Conservation (phyloP, 23 tunicate species). For the Ciona savignyi region DNA sequence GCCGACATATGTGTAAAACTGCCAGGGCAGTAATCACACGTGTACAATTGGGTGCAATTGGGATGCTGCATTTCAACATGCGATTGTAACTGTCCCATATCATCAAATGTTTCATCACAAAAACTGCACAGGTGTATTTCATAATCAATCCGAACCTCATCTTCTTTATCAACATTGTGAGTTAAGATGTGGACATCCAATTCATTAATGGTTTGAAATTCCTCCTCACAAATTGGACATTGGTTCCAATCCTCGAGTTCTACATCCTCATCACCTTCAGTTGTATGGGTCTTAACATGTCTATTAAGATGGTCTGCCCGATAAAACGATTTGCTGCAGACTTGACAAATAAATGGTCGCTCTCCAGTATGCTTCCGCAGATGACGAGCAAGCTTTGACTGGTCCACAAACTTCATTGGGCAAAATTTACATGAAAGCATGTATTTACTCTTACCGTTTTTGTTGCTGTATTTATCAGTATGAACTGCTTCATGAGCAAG, state of each 20-base stretch:
- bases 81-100: not conserved
- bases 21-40: not conserved
- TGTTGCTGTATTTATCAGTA: not conserved
- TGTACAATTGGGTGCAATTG: not conserved
- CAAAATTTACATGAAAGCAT: not conserved
- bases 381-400: slow-evolving; percentile 2
- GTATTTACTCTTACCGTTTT: not conserved
- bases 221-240: not conserved
- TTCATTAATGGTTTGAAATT: not conserved
- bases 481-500: not conserved
- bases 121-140: not conserved
- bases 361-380: slow-evolving; percentile 3
- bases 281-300: not conserved
- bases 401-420: not conserved
- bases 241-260: not conserved
- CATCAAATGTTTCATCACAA: not conserved
- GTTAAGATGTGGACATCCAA: not conserved
- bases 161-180: not conserved
- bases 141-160: not conserved
- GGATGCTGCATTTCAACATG: not conserved
- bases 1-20: not conserved
- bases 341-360: not conserved
- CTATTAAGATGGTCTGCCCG: not conserved
- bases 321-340: not conserved
- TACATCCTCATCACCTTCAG: not conserved